A percentile compares a stretch with the other conserved stretches of the same genome.
These are phyloP conservation scores for Aurelia aurita DNA, from an alignment of 30 jellyfish, hydroid and myxozoan genomes.

Conservation along the genomic window DNA sequence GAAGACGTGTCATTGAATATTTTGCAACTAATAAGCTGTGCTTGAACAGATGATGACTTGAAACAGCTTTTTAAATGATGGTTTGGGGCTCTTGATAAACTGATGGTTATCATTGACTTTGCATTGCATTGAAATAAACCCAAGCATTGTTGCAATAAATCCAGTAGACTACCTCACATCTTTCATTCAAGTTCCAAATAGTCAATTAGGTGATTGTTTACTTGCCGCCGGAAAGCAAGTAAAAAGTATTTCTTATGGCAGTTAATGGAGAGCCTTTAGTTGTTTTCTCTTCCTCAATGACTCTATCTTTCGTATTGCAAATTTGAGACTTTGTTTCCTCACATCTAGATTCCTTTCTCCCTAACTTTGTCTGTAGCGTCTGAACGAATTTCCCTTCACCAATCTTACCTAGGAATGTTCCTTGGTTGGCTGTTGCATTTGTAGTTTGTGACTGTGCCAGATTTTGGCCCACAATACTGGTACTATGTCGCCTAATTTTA, in stretches of 20 bases:
- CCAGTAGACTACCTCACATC: no score
- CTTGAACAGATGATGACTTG: no score
- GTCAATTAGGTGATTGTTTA: background rate
- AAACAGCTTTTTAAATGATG: no score
- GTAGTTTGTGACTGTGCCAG: constrained; percentile 1
- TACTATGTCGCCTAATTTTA: constrained; percentile 68
- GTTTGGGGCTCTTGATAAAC: no score
- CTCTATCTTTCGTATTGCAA: constrained; percentile 18
- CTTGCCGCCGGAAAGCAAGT: constrained; percentile 54
- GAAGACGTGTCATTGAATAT: no score
- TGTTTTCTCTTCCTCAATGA: constrained; percentile 55
- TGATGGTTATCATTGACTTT: no score
- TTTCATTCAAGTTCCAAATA: no score
- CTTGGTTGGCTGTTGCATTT: constrained; percentile 20
- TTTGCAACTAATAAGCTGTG: no score
- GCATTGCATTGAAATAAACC: no score
- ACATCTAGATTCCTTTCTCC: constrained; percentile 52
- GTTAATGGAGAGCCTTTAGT: constrained; percentile 65
- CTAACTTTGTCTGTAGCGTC: constrained; percentile 76
- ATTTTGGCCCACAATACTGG: constrained; percentile 42
- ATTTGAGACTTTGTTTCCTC: constrained; percentile 64
- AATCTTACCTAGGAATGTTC: constrained; percentile 44
- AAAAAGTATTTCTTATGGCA: constrained; percentile 53
- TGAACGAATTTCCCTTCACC: constrained; percentile 73
- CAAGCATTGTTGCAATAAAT: no score